A percentile compares a stretch with the other conserved stretches of the same genome.
Conservation (phyloP, 2,113 vertebrate species). For the Pipa parva region DNA sequence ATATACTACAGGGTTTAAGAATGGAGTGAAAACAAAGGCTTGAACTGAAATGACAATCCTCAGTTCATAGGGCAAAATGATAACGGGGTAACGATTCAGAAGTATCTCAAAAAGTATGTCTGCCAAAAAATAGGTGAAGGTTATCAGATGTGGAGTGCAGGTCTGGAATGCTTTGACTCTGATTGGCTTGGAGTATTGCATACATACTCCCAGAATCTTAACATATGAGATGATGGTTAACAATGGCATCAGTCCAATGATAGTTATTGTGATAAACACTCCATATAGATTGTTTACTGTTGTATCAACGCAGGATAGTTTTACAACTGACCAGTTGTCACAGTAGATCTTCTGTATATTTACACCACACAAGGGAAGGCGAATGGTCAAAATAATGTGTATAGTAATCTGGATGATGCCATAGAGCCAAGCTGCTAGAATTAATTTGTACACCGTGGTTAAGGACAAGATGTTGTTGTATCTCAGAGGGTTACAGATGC, state of each 20-base stretch:
- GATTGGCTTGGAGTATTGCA: neutral
- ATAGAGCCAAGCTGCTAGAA: neutral
- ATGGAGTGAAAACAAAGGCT: neutral
- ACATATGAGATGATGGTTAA: neutral
- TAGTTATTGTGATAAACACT: no score
- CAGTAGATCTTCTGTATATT: neutral
- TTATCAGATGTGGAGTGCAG: constrained; percentile 8
- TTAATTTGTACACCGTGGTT: neutral
- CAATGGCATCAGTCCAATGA: no score
- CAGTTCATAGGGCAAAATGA: neutral
- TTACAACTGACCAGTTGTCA: no score
- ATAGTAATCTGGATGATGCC: neutral
- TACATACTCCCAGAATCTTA: neutral
- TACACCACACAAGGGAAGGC: neutral
- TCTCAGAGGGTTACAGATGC: no score
- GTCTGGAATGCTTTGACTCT: constrained; percentile 6
- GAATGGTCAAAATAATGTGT: neutral
- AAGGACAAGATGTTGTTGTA: no score
- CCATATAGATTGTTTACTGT: neutral
- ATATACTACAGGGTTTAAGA: constrained; percentile 1
- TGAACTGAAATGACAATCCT: neutral
- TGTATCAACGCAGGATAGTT: neutral
- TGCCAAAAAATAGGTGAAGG: neutral
- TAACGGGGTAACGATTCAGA: neutral
- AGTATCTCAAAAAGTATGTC: constrained; percentile 2